Base-by-base conservation (phyloP, 2,797 vertebrate genomes). In the Amphiprion clarkii region DNA sequence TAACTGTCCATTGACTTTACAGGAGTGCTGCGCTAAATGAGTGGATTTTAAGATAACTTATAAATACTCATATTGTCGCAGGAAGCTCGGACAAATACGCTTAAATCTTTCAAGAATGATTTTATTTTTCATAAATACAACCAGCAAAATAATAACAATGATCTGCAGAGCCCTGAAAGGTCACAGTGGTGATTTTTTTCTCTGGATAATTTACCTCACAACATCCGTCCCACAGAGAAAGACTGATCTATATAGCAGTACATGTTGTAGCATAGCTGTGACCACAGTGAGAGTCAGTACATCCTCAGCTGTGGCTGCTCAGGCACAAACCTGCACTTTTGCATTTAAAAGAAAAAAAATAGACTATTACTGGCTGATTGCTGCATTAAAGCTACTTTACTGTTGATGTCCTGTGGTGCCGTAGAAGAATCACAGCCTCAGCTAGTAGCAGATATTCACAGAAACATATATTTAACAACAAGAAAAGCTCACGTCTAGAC, bases 41-140 rank as follows among this genome's bases (percentile, higher is more conserved):
- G 44, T 46, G 29, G 23, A 5, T 19, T 60, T 19, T 42, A 27
- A 23, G 0, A 62, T 9, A 25, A 49, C 21, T 25, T 5, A 17
- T 44, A 3, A 23, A 51, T 39, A 52, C 11, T 25, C 0, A 27
- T 0, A n/a, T 59, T 48, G 48, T 11, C 16, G 11, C 16, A 11
- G 17, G 7, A 31, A 27, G 6, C 44, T 69, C 16, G 2, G 31
- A 66, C 3, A 29, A 16, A 73, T 27, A 78, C 13, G 60, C 7
- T 33, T 1, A 1, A 17, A 8, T 74, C 69, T 80, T 33, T 51
- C 76, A 79, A 55, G 36, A 19, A 54, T 27, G 1, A 11, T 69
- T 88, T 89, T 77, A 80, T 76, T 82, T 78, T 33, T 40, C 60
- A 78, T 86, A 79, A 88, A 90, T 87, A 86, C 68, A 84, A 36